Evolutionary conservation across 2,888 invertebrate species (phyloP).

Genomic region (Drosophila kambysellisi): DNA sequence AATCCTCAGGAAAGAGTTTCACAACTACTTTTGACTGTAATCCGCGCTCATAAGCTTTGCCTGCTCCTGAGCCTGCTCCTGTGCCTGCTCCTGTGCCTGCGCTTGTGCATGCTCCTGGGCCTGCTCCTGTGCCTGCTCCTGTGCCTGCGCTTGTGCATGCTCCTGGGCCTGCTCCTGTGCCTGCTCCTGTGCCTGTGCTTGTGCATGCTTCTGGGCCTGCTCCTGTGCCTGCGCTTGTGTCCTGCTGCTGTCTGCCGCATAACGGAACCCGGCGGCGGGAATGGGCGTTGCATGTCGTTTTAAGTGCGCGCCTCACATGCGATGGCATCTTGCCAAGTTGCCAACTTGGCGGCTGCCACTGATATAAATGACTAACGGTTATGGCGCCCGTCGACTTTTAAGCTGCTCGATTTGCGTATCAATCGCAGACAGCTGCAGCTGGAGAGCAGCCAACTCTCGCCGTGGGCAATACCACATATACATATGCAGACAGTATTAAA

Average conservation of each 20-base stretch:
- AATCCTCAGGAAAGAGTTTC: constrained; percentile 12
- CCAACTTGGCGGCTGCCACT: constrained; percentile 36
- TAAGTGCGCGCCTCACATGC: constrained; percentile 42
- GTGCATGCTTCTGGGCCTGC: too few species aligned
- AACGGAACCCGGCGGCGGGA: neutral
- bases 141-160: too few species aligned
- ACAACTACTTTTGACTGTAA: constrained; percentile 51
- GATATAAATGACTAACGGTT: constrained; percentile 50
- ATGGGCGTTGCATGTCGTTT: constrained; percentile 35
- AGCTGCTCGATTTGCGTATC: constrained; percentile 49
- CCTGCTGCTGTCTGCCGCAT: constrained; percentile 5
- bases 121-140: constrained; percentile 1
- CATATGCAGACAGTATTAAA: neutral
- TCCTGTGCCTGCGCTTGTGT: constrained; percentile 7
- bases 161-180: constrained; percentile 1
- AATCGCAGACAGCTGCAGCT: constrained; percentile 21
- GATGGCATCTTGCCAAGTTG: constrained; percentile 54
- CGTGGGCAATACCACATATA: neutral
- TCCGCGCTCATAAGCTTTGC: constrained; percentile 46
- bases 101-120: neutral
- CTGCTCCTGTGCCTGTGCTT: constrained; percentile 5
- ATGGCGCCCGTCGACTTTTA: constrained; percentile 36
- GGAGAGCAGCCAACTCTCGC: constrained; percentile 1
- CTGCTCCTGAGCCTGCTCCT: constrained; percentile 5
- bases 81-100: neutral